Base-by-base conservation (phyloP, 2,113 vertebrate species). In the Urocynchramus pylzowi region DNA sequence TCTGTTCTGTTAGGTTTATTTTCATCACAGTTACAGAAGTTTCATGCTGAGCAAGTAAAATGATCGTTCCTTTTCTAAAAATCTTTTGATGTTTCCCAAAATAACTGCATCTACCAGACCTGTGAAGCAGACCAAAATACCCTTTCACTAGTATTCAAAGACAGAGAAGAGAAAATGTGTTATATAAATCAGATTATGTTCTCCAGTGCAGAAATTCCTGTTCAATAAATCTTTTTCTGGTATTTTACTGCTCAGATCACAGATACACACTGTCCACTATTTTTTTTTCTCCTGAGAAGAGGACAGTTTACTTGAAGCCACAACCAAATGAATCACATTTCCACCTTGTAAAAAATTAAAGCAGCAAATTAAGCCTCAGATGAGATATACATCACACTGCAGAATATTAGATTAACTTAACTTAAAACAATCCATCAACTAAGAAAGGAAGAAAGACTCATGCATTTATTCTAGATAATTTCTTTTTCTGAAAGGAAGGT, bases 1-100 rank as follows among this genome's bases (percentile, higher is more conserved):
- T 91, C 91, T 95, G 93, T 44, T 96, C 73, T 6, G 9, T 77
- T 16, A 30, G 35, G 45, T 71, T 94, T 92, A 87, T 92, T 95
- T 95, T 73, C 69, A 75, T 60, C 59, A 13, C 5, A 70, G 35
- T 59, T 68, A 91, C 50, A 82, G 28, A 70, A 95, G 84, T 53
- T 61, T 61, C 52, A 1, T 82, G 82, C 73, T 84, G 69, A 94
- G 76, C 73, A 65, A 93, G 60, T 65, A 65, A 70, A 75, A 30
- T 37, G 28, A 81, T 68, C 47, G 52, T 5, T 92, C 30, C 67
- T 81, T 68, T 54, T 84, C 63, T 69, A 92, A 85, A 95, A 79
- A 37, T n/a, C 39, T 69, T 73, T 17, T n/a, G 16, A 45, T 78
- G 76, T 65, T 91, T 63, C 49, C 59, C 31, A 50, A 57, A 88